Evolutionary conservation across 2,113 vertebrate species (phyloP), one percentile per base, ranked within the genome.

Genomic region (Crotalus horridus): DNA sequence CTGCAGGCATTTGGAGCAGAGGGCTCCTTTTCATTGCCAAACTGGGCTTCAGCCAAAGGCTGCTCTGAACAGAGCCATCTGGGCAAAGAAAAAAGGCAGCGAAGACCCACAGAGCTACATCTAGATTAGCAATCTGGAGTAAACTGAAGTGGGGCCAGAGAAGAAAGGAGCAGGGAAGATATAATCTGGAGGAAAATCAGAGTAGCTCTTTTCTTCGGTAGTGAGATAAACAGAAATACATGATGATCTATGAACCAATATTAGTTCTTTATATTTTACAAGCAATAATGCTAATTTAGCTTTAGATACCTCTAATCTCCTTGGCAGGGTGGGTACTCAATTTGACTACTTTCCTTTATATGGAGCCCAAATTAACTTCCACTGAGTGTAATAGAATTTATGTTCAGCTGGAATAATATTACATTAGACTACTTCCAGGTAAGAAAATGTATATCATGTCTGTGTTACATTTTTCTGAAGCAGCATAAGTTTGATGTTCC

Each of bases 11-110:
- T 53, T 92, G 0, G 13, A 69, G 0, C 10, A 64, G 61, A 39
- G 51, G 39, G 88, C 54, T 1, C 56, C 87, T 69, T 12, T 56
- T 92, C 3, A 23, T 81, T 95, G 89, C 54, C 92, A 87, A 93
- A 93, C 8, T 2, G 58, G 51, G n/a, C 53, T 90, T 53, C 88
- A 86, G 88, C 74, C 85, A 26, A 93, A 86, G 74, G 29, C 88
- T 53, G 43, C 74, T 61, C 21, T 89, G 11, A 2, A 6, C 46
- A n/a, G 92, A 90, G 74, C 74, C 92, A 86, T 0, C 55, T 86
- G 33, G 88, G 55, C 55, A 20, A 48, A 48, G 64, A 15, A 61
- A 91, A 17, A 59, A 88, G 93, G 15, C 54, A 93, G 74, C 90
- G 56, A 24, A 26, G 59, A 90, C 56, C 26, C 54, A 23, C 43